phyloP scores from a whole-genome alignment of 2,888 invertebrate species.

The Nebria salina region DNA sequence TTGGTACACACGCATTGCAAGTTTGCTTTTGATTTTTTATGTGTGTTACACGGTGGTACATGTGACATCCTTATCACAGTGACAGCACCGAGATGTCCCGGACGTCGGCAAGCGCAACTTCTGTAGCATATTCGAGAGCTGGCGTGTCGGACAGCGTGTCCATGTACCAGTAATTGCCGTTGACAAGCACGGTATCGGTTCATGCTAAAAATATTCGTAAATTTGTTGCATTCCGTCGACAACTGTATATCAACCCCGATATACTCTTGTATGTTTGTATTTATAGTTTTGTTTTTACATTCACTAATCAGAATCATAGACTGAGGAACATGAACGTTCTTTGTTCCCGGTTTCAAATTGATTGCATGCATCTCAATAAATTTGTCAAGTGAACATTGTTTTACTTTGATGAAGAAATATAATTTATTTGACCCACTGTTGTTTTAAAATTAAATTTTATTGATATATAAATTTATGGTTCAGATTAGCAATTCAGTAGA shows the following conservation, averaged over 20 bases:
- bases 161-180: constrained; percentile 22
- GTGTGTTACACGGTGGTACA: neutral
- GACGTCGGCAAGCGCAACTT: neutral
- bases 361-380: neutral
- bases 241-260: neutral
- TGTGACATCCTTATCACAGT: constrained; percentile 12
- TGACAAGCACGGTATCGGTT: constrained; percentile 24
- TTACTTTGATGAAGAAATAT: neutral
- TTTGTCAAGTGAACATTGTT: neutral
- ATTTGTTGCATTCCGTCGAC: constrained; percentile 12
- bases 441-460: neutral
- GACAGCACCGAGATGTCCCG: constrained; percentile 6
- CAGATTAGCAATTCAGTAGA: neutral
- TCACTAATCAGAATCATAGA: neutral
- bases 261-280: neutral
- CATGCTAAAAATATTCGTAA: constrained; percentile 28
- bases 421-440: neutral
- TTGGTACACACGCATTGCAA: neutral
- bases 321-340: neutral
- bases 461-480: neutral
- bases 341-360: neutral
- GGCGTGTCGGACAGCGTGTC: constrained; percentile 18
- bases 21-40: neutral
- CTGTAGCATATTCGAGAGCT: neutral
- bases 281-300: constrained; percentile 11